Evolutionary conservation across 2,113 vertebrate genomes (phyloP), one percentile per base, ranked within the genome.

Genomic region (Clarias magur): DNA sequence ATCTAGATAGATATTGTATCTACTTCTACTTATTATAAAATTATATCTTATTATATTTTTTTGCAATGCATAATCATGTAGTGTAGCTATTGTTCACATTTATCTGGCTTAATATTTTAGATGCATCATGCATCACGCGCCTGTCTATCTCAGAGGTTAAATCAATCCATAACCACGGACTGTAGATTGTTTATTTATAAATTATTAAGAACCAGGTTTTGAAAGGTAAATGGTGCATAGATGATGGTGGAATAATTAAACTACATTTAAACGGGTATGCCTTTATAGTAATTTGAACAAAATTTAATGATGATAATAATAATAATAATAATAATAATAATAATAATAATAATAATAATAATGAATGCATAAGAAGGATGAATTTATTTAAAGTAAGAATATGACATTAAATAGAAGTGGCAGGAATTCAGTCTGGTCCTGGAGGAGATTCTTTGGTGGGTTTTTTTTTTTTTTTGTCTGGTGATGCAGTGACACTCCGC

Each of bases 401-500:
- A 3, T 30, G 70, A 9, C 4, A 38, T 72, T 21, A 4, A 70
- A 38, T 73, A 19, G 63, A 75, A 27, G 3, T 54, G 48, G 12
- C n/a, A 21, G 34, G 48, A 27, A 59, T 59, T 30, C 60, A 53
- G 84, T 11, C 16, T 11, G 83, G 54, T 42, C 2, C 54, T 59
- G 15, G n/a, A 2, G 17, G 25, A 62, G 23, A 0, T 53, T 54
- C 54, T 53, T 84, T 76, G 15, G 15, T 48, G 7, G 1, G 16
- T 25, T 25, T 53, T 25, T 59, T 65, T 34, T n/a, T 17, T 0
- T 12, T 15, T 23, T 84, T 63, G 59, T 56, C 53, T 38, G 23
- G 23, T 48, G 87, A 34, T 82, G 89, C 16, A 72, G 89, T 88
- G 89, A 88, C 89, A 84, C 2, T 48, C 63, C 3, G 87, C 89